Base-by-base conservation (phyloP, 2,797 vertebrate species). In the Uromys caudimaculatus region DNA sequence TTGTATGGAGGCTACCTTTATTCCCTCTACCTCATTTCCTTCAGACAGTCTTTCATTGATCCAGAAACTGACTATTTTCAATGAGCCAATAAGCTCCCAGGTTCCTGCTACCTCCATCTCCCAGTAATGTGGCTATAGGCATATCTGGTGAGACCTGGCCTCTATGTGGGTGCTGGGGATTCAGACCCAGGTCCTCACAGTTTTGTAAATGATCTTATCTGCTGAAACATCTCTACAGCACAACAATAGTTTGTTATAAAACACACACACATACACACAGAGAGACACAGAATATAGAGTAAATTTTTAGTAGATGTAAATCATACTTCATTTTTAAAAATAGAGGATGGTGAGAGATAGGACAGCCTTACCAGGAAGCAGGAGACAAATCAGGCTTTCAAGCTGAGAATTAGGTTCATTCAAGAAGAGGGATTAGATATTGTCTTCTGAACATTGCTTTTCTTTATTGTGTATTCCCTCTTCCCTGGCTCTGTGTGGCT, bases 301-400 rank as follows among this genome's bases (percentile, higher is more conserved):
- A 71, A 73, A 81, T n/a, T 87, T 89, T 94, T 92, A 81, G 32
- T 89, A 71, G 13, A 41, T 90, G 35, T 69, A n/a, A 67, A 27
- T 62, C 67, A 60, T 38, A 86, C 1, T 6, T 94, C 27, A 14
- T 38, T 91, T 91, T 35, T 27, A 41, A 54, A 78, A 52, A 64
- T 9, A 38, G 38, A 89, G 27, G 27, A 41, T 69, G 27, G 8
- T 27, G 56, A 47, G 58, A 79, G 32, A 21, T 54, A 1, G 14
- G 17, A 24, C 4, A 27, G 29, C 0, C 10, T 76, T 85, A 44
- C 21, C 13, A 78, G 19, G 19, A 41, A 32, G 27, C 4, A 54
- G 6, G 69, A 62, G 84, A 38, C 71, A 88, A 81, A 62, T 13
- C 47, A 27, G 38, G 1, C 19, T 64, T 90, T 9, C 4, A 89